These are phyloP conservation scores for Didymodactylos carnosus DNA, from an alignment of 2,888 invertebrate genomes.

Conservation along the genomic window DNA sequence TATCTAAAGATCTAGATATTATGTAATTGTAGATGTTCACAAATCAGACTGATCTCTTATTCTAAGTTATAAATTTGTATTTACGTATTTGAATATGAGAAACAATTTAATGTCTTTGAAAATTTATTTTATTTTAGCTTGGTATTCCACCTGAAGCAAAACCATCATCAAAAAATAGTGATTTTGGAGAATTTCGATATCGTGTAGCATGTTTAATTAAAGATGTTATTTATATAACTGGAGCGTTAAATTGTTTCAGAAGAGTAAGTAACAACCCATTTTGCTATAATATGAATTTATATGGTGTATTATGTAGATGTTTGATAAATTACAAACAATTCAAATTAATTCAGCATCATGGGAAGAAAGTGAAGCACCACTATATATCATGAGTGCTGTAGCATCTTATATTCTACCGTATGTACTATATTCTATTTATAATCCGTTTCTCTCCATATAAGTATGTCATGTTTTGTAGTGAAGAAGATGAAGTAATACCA, in stretches of 20 bases:
- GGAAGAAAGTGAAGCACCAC: conserved; percentile 76
- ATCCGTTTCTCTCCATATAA: too few species aligned
- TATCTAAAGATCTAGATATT: too few species aligned
- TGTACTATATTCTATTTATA: too few species aligned
- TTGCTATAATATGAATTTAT: neutral
- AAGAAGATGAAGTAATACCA: conserved; percentile 73
- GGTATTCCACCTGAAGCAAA: conserved; percentile 55
- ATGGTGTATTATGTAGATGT: conserved; percentile 29
- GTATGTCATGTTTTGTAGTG: conserved; percentile 43
- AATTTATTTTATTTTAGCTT: conserved; percentile 36
- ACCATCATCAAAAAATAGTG: conserved; percentile 17
- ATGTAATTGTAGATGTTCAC: too few species aligned
- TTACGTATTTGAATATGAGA: too few species aligned
- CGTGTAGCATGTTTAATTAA: conserved; percentile 78
- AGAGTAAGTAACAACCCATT: conserved; percentile 45
- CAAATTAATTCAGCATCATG: conserved; percentile 51
- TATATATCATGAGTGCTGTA: conserved; percentile 81
- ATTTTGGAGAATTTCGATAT: conserved; percentile 58
- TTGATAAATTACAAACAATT: conserved; percentile 38
- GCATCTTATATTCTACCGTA: conserved; percentile 83
- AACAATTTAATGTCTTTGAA: neutral
- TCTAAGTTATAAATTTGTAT: too few species aligned
- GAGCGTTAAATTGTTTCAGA: conserved; percentile 68
- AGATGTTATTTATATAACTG: conserved; percentile 85
- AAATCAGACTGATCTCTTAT: too few species aligned